Percentiles rank a stretch among this genome's conserved stretches.
phyloP scores from a whole-genome alignment of 1,140 invertebrate genomes.

The Chrysomallon squamiferum region DNA sequence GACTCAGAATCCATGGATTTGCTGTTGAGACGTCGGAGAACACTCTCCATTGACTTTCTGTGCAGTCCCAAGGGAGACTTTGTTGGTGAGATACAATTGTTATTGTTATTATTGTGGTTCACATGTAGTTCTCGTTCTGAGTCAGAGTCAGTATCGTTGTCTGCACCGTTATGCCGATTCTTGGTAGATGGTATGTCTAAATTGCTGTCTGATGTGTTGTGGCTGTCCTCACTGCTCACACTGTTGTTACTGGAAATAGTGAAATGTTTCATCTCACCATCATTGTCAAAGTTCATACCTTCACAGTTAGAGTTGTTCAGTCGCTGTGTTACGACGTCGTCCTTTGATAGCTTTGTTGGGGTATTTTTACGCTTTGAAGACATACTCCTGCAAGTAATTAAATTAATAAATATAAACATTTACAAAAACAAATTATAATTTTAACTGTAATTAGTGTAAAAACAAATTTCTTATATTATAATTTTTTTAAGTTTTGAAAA shows the following conservation, averaged over 20 bases:
- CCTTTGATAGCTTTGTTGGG: slow-evolving; percentile 87
- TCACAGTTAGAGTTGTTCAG: slow-evolving; percentile 12
- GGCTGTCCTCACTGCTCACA: slow-evolving; percentile 28
- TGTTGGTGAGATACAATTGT: slow-evolving; percentile 3
- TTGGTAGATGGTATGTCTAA: slow-evolving; percentile 46
- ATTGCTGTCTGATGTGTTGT: slow-evolving; percentile 30
- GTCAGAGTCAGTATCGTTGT: not conserved
- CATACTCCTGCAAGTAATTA: slow-evolving; percentile 84
- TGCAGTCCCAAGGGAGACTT: slow-evolving; percentile 57
- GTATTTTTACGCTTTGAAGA: slow-evolving; percentile 92
- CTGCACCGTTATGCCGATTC: slow-evolving; percentile 48
- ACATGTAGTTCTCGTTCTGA: no score
- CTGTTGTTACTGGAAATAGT: slow-evolving; percentile 15
- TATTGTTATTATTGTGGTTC: slow-evolving; percentile 1
- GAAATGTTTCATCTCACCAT: slow-evolving; percentile 23
- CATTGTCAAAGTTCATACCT: slow-evolving; percentile 21
- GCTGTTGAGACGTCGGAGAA: slow-evolving; percentile 44
- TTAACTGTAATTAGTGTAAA: no score
- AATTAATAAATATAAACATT: no score
- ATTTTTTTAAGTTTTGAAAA: no score
- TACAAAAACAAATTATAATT: no score
- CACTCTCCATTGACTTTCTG: slow-evolving; percentile 71
- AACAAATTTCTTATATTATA: no score
- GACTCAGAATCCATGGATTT: slow-evolving; percentile 23
- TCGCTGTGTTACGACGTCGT: slow-evolving; percentile 65